Evolutionary conservation across 2,113 vertebrate genomes (phyloP), one percentile per base, ranked within the genome.

Genomic region (Ageneiosus marmoratus): DNA sequence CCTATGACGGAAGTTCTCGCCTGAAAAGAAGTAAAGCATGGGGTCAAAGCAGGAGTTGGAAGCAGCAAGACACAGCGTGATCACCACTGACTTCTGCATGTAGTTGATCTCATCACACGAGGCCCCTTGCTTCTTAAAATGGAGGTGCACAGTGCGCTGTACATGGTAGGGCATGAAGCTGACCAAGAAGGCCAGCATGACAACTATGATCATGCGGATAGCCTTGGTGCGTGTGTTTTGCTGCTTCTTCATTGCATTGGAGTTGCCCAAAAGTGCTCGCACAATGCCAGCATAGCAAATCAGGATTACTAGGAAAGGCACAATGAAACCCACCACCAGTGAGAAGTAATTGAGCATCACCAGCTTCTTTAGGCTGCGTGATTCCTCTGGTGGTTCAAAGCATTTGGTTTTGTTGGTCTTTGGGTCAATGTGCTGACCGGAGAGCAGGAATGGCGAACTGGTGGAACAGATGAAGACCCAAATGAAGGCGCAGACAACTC

Each of bases 31-130:
- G 74, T 99, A 99, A 12, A 99, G 94, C 70, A 99, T 89, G 0
- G 98, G 98, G 79, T 99, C 97, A 16, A 99, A 98, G 90, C 97
- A 99, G 32, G 96, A 97, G 83, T 99, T 99, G 89, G 96, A 85
- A 0, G 97, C 97, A 0, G 98, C 97, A 81, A 99, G 92, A 74
- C 95, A 95, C 69, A 98, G 92, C 0, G 97, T 98, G 84, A 99
- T 91, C 41, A 99, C 95, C 0, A 99, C 97, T 0, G 91, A 95
- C 86, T 99, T 99, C 91, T 98, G 97, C 90, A 98, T 95, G 84
- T 89, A 92, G 0, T 94, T 0, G 4, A 65, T 27, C 9, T 95
- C 92, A 0, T 92, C 86, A 0, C 96, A 97, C 83, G 70, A 82
- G 0, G 56, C 4, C 0, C 83, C 85, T 0, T n/a, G 88, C 18